Base-by-base conservation (phyloP, 1,140 invertebrate genomes). In the Apis florea region DNA sequence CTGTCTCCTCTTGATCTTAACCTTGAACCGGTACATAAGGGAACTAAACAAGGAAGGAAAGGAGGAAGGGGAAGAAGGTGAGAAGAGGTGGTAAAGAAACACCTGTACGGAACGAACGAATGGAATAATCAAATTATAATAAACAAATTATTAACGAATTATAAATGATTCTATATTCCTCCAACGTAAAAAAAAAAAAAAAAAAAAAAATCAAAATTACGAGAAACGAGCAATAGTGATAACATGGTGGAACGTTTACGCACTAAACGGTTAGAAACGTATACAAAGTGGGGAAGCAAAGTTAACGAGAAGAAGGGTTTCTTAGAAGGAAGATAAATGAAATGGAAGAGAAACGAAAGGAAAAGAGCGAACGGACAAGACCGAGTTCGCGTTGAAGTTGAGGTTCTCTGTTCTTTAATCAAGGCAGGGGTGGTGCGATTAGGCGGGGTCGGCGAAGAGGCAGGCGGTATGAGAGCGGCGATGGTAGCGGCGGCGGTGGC, bases 361-460 rank as follows among this genome's bases (percentile, higher is more conserved):
- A 58, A 61, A 73, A 58, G 63, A 54, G 24, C 31, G 79, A 68
- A 76, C 54, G 76, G 82, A 87, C 87, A 85, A 85, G 71, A 76
- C 64, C 80, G 61, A 85, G 71, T 71, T 69, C 83, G 72, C 81
- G 67, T 59, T 83, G 82, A 83, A 79, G 84, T 79, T 73, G 84
- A 78, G 81, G 80, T 81, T 89, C 88, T 90, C 90, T 91, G 91
- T 93, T 93, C 92, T 92, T 93, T 93, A 93, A 93, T 93, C 92
- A 93, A 93, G 75, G 79, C 84, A 82, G 89, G 92, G 90, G 89
- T 90, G 85, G 90, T 85, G 87, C 90, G 91, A 93, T 93, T 92
- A 93, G 91, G 90, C 90, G 90, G 90, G 89, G 90, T 91, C 86
- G 89, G 84, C 69, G 81, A 84, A 81, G 83, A 84, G 84, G 81